Percentiles rank a stretch among this genome's conserved stretches.
Conservation (phyloP, 2,113 vertebrate genomes). For the Xiphophorus maculatus region DNA sequence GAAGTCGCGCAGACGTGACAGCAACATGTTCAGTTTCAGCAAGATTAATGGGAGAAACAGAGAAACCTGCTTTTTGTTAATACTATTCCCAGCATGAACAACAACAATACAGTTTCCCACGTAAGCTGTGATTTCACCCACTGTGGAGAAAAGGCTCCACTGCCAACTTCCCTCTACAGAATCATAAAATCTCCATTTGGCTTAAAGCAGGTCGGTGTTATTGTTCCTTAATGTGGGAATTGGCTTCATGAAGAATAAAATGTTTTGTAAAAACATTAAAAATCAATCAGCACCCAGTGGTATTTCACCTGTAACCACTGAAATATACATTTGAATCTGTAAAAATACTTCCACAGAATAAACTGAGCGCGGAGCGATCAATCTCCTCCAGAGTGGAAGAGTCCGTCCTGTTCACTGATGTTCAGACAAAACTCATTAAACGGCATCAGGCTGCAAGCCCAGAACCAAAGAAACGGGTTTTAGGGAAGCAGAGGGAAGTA, state of each 20-base stretch:
- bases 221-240: not conserved
- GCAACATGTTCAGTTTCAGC: no score
- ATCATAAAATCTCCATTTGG: not conserved
- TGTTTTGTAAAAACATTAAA: not conserved
- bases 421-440: slow-evolving; percentile 3
- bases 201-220: not conserved
- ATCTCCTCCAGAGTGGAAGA: not conserved
- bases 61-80: no score
- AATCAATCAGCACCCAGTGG: not conserved
- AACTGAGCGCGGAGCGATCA: slow-evolving; percentile 8
- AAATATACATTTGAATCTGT: not conserved
- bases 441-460: not conserved
- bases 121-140: no score
- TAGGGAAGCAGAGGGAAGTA: not conserved
- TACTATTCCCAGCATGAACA: no score
- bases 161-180: not conserved
- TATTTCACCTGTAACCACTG: no score
- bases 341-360: slow-evolving; percentile 7
- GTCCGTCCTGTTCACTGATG: slow-evolving; percentile 7
- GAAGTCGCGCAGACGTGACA: no score
- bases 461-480: not conserved
- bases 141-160: not conserved
- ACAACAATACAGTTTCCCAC: no score
- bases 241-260: not conserved
- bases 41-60: no score